A percentile compares a stretch with the other conserved stretches of the same genome.
phyloP scores from a whole-genome alignment of 2,113 vertebrate species.

The Rousettus leschenaultii region DNA sequence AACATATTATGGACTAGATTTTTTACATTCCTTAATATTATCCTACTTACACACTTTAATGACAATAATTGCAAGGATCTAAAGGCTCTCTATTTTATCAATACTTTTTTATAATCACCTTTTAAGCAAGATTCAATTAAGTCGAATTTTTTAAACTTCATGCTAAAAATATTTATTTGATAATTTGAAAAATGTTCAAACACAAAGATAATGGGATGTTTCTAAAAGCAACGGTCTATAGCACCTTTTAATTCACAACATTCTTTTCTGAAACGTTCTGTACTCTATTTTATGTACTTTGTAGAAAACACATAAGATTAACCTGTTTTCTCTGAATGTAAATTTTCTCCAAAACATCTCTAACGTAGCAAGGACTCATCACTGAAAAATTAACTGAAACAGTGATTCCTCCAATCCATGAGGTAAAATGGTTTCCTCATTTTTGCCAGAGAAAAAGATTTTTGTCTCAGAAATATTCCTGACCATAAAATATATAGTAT shows the following conservation, averaged over 20 bases:
- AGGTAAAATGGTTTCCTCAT: not conserved
- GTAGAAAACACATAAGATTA: not conserved
- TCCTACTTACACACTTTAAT: not conserved
- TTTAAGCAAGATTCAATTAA: not conserved
- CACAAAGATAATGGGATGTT: not conserved
- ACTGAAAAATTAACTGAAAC: not conserved
- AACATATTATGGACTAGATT: not conserved
- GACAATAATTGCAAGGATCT: not conserved
- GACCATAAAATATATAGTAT: not conserved
- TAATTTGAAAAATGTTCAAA: conserved; percentile 14
- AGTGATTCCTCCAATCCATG: not conserved
- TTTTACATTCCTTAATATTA: not conserved
- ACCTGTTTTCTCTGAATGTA: not conserved
- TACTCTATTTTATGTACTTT: not conserved
- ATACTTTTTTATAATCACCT: not conserved
- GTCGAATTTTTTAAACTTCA: not conserved
- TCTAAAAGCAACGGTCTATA: not conserved
- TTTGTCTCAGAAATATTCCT: not conserved
- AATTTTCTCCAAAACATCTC: not conserved
- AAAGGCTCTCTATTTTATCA: not conserved
- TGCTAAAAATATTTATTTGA: not conserved
- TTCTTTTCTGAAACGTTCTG: not conserved
- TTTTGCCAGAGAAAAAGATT: not conserved
- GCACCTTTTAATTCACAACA: conserved; percentile 35
- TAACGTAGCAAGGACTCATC: not conserved